A percentile compares a stretch with the other conserved stretches of the same genome.
Conservation (phyloP, 1,140 invertebrate species). For the Sinonovacula constricta region DNA sequence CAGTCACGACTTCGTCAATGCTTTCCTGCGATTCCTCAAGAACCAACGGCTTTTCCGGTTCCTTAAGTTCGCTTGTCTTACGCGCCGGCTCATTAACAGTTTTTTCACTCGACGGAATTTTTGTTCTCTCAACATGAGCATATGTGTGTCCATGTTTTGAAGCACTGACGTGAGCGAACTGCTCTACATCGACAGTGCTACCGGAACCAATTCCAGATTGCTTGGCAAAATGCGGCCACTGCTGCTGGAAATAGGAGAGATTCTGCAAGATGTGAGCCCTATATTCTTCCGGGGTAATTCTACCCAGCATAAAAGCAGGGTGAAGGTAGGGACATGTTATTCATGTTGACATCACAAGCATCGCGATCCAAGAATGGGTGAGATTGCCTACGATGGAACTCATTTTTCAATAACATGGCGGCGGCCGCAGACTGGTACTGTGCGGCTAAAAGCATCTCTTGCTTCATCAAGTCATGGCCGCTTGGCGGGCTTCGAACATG, state of each 20-base stretch:
- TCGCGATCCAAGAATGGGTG: constrained; percentile 16
- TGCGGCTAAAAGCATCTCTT: constrained; percentile 31
- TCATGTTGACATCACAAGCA: constrained; percentile 35
- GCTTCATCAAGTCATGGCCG: constrained; percentile 13
- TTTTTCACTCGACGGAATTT: too few species aligned
- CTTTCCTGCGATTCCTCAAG: too few species aligned
- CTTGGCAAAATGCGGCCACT: constrained; percentile 9
- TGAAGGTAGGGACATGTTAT: constrained; percentile 56
- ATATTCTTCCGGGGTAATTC: constrained; percentile 62
- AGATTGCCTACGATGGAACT: constrained; percentile 23
- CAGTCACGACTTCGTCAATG: too few species aligned
- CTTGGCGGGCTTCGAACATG: neutral
- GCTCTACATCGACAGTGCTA: neutral
- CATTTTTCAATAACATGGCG: constrained; percentile 23
- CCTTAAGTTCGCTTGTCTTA: too few species aligned
- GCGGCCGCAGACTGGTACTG: constrained; percentile 42
- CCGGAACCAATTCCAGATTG: neutral
- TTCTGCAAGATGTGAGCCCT: constrained; percentile 62
- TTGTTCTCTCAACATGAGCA: too few species aligned
- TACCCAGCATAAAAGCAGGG: constrained; percentile 65
- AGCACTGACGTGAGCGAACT: neutral
- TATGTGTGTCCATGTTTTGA: constrained; percentile 7
- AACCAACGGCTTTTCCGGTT: too few species aligned
- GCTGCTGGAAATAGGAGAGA: constrained; percentile 57
- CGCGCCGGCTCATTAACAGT: too few species aligned